Evolutionary conservation across 2,113 vertebrate genomes (phyloP).

Genomic region (Calidris pugnax): DNA sequence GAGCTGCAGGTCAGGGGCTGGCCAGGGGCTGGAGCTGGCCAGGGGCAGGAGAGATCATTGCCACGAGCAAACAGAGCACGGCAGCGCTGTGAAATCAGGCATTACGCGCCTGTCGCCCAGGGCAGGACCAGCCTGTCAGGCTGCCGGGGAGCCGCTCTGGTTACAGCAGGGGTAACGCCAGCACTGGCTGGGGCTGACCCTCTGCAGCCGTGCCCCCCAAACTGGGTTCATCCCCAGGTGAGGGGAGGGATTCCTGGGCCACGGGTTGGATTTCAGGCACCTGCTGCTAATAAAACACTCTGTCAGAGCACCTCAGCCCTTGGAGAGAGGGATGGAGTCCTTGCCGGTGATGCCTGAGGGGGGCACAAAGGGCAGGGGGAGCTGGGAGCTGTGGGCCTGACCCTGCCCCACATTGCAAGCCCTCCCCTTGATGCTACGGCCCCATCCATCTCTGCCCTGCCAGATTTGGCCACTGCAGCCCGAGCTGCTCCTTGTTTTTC

Average conservation of each 20-base stretch:
- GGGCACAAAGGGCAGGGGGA: not conserved
- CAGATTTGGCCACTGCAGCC: not conserved
- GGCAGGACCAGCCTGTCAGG: not conserved
- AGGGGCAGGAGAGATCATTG: not conserved
- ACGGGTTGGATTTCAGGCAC: conserved; percentile 67
- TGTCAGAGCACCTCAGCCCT: conserved; percentile 56
- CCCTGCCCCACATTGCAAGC: not conserved
- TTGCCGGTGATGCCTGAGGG: not conserved
- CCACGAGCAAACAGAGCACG: not conserved
- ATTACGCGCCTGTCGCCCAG: conserved; percentile 2
- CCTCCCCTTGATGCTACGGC: not conserved
- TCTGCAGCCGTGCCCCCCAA: not conserved
- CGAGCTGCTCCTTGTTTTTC: accelerated
- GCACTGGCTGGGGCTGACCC: conserved; percentile 44
- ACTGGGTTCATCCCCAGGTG: conserved; percentile 76
- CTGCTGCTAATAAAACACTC: conserved; percentile 80
- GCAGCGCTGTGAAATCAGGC: conserved; percentile 55
- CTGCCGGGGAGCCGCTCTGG: not conserved
- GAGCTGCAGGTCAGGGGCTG: not conserved
- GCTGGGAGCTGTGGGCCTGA: accelerated
- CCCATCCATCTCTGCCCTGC: not conserved
- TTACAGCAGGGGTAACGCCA: not conserved
- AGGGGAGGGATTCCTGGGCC: conserved; percentile 53
- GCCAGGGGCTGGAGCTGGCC: not conserved
- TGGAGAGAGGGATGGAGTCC: not conserved